Evolutionary conservation across 1,140 invertebrate genomes (phyloP), one percentile per base, ranked within the genome.

Genomic region (Drosophila teissieri): DNA sequence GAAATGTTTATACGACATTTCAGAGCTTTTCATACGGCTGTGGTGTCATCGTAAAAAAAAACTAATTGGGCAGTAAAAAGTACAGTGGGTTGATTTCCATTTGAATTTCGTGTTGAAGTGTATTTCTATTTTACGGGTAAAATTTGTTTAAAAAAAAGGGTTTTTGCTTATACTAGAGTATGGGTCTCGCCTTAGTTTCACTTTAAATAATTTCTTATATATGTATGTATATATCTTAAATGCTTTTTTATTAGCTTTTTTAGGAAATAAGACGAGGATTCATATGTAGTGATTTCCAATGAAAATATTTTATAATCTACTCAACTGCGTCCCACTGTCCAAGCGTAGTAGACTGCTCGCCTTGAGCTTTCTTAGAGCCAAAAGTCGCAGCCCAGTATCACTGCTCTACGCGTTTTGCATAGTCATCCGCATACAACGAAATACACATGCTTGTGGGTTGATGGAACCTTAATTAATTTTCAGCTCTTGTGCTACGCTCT

Each of bases 41-140:
- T 45, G 36, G 40, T 74, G 40, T 75, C 70, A 73, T 74, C 60
- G 17, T 74, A 39, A 74, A 65, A 53, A 65, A 31, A 36, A 74
- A 74, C 24, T 64, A 44, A 52, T 58, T 44, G 22, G 40, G 31
- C 17, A 53, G 27, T 39, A n/a, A 60, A 19, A 19, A 10, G 34
- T 10, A 75, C 72, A 40, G 60, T 75, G 73, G 73, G 72, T 17
- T 0, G 11, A 11, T 14, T 17, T 12, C 5, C 1, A n/a, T 19
- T 4, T 39, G 36, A 17, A 24, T 8, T 17, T n/a, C 3, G 0
- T 22, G 2, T 0, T 3, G 7, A 0, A 3, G 3, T 14, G 4
- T 14, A 37, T 11, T 12, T 14, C 3, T 7, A 37, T 31, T 31
- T 31, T 31, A 7, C 0, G 0, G 6, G 7, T 24, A 24, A 24